Base-by-base conservation (phyloP, 2,797 vertebrate species). In the Gobionotothen gibberifrons region DNA sequence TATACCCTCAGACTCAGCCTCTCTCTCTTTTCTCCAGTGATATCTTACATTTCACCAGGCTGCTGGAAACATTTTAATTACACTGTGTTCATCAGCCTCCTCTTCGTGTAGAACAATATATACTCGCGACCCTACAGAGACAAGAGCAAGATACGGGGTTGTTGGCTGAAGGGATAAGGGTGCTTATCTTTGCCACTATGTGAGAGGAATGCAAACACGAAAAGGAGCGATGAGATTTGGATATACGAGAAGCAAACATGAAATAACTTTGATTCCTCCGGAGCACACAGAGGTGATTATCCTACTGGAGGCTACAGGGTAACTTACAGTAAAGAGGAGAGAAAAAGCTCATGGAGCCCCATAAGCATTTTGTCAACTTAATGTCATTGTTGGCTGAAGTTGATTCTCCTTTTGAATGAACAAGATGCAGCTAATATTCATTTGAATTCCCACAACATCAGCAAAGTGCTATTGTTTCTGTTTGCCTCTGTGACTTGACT, bases 31-130 rank as follows among this genome's bases (percentile, higher is more conserved):
- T 76, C 81, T 83, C 69, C 69, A 36, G 72, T 16, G 79, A 78
- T 86, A 89, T 88, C 85, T 86, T 62, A 68, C 70, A 67, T 75
- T 88, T 89, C 83, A 77, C 64, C 80, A 69, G 72, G 78, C 77
- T 39, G 73, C 69, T 70, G 14, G 77, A 89, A 92, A 91, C 83
- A 78, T 90, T 91, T 92, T 93, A 93, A 93, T 94, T 92, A 91
- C 32, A 67, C 74, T 68, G 53, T 80, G 78, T 81, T 91, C 90
- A 88, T 89, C 85, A 83, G 82, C 82, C 85, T 87, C 72, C 74
- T 85, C 81, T 81, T 58, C 52, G 44, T 70, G 85, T 81, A 71
- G 84, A 89, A 90, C 86, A 92, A 91, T 79, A 77, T 78, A 80
- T 57, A 76, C 65, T 63, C 16, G 63, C 47, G 81, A 74, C 84